phyloP scores from a whole-genome alignment of 2,797 vertebrate species.

The Mus minutoides region DNA sequence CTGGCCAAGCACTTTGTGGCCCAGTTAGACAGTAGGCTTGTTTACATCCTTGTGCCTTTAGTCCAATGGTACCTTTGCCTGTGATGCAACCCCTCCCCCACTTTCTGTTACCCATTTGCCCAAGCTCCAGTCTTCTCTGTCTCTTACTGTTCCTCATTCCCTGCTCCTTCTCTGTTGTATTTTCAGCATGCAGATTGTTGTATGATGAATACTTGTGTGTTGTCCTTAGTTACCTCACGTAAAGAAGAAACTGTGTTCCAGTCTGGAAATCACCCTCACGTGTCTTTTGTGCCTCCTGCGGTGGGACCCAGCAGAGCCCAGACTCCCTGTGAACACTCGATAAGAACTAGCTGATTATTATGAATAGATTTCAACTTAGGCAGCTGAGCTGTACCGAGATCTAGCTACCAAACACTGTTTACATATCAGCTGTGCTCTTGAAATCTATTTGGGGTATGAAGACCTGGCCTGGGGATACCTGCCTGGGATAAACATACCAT shows the following conservation, averaged over 20 bases:
- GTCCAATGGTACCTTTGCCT: background rate
- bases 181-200: fast-evolving
- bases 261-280: background rate
- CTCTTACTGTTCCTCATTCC: no score
- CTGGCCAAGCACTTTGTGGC: background rate
- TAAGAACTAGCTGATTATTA: background rate
- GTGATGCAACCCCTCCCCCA: no score
- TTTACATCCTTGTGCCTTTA: background rate
- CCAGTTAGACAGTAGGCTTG: background rate
- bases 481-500: background rate
- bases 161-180: background rate
- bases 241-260: background rate
- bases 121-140: background rate
- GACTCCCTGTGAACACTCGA: background rate
- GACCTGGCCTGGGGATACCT: background rate
- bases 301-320: background rate
- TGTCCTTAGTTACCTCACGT: background rate
- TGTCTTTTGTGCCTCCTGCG: conserved; percentile 7
- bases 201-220: background rate
- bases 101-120: background rate
- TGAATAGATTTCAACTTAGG: conserved; percentile 11
- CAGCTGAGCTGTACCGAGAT: background rate
- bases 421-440: background rate
- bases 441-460: conserved; percentile 1
- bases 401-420: conserved; percentile 14